Conservation (phyloP, 2,888 invertebrate species). For the Folsomia manolachei region DNA sequence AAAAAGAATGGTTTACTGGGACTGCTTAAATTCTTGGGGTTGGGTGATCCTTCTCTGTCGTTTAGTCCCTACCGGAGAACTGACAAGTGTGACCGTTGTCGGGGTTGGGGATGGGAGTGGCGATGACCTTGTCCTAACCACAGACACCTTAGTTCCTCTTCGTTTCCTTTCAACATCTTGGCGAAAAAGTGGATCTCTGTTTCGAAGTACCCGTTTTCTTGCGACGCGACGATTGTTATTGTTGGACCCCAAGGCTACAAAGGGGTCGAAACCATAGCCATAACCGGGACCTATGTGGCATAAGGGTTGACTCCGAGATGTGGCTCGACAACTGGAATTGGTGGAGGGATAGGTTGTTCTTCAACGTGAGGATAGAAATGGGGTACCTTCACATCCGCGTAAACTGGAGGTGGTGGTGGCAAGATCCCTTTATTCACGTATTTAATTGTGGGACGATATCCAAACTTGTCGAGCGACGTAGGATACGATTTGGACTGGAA, state of each 20-base stretch:
- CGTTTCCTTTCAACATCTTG: conserved; percentile 40
- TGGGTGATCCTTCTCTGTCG: not conserved
- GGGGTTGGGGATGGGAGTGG: not conserved
- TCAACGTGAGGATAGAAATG: conserved; percentile 19
- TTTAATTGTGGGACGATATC: conserved; percentile 47
- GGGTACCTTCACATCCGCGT: conserved; percentile 46
- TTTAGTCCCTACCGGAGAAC: not conserved
- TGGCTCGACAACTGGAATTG: conserved; percentile 15
- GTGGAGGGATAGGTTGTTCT: conserved; percentile 9
- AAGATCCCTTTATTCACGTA: conserved; percentile 49
- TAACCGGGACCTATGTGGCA: conserved; percentile 34
- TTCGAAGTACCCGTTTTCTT: conserved; percentile 40
- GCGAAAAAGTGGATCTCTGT: conserved; percentile 43
- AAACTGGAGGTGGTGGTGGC: conserved; percentile 49
- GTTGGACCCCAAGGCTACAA: conserved; percentile 24
- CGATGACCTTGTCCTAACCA: not conserved
- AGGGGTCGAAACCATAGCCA: conserved; percentile 38
- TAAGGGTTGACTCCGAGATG: conserved; percentile 16
- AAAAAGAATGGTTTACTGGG: too few relatives aligned
- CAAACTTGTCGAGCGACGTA: conserved; percentile 46
- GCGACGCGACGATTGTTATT: conserved; percentile 28
- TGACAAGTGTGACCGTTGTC: not conserved
- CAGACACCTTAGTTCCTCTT: not conserved
- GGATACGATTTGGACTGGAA: conserved; percentile 45
- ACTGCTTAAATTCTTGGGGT: too few relatives aligned